These are phyloP conservation scores for Campylomormyrus numenius DNA, from an alignment of 2,113 vertebrate genomes.

Conservation along the genomic window DNA sequence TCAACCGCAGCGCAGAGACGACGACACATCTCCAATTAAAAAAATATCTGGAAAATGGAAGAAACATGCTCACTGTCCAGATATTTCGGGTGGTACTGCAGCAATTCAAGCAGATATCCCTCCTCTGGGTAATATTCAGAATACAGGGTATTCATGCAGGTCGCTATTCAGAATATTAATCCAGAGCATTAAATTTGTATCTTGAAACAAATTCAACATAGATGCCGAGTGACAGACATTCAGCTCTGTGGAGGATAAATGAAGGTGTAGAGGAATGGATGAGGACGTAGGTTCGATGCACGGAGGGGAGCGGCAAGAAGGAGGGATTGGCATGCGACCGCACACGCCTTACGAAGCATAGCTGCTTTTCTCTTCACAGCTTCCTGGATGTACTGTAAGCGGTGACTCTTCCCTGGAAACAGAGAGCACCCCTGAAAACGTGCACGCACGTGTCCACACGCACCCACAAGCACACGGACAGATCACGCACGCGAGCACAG, in stretches of 20 bases:
- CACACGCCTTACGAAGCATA: slow-evolving; percentile 69
- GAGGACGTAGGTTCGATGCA: slow-evolving; percentile 22
- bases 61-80: slow-evolving; percentile 29
- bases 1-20: neutral
- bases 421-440: slow-evolving; percentile 53
- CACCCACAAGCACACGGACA: slow-evolving; percentile 26
- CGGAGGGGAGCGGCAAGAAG: slow-evolving; percentile 14
- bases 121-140: slow-evolving; percentile 25
- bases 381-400: slow-evolving; percentile 61
- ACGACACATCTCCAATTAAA: neutral
- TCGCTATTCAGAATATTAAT: slow-evolving; percentile 28
- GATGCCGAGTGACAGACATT: slow-evolving; percentile 25
- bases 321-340: slow-evolving; percentile 54
- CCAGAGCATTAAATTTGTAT: slow-evolving; percentile 14
- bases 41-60: slow-evolving; percentile 30
- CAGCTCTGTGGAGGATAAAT: neutral
- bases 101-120: neutral
- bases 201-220: slow-evolving; percentile 26
- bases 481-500: slow-evolving; percentile 1
- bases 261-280: neutral
- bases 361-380: slow-evolving; percentile 66
- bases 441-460: slow-evolving; percentile 29
- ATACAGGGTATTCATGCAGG: slow-evolving; percentile 29
- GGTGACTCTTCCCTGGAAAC: slow-evolving; percentile 59
- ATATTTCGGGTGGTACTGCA: slow-evolving; percentile 26